Evolutionary conservation across 2,888 invertebrate species (phyloP), one percentile per base, ranked within the genome.

Genomic region (Melieria crassipennis): DNA sequence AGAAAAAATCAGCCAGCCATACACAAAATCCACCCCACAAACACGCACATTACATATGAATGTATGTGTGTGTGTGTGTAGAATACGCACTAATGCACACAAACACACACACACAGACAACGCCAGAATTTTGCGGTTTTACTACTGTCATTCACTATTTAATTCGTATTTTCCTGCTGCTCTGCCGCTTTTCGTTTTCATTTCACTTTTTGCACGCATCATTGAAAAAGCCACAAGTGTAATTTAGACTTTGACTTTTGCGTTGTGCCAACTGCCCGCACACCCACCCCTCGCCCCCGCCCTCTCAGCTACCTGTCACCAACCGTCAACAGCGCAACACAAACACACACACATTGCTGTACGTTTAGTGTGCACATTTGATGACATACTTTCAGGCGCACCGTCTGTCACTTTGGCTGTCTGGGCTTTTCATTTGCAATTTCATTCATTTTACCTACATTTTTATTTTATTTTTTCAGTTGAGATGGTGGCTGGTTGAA

Each of bases 141-240:
- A 67, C 67, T 58, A 60, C 66, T 71, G 68, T 64, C 68, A 72
- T 73, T 72, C 57, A 65, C 71, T 69, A 68, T 71, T 71, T 62
- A 71, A 43, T 70, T 57, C 47, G 30, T 30, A 30, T 30, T 30
- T 30, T 30, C 30, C 30, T 30, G 30, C 30, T 30, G 30, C 30
- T 30, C 30, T 30, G 30, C 30, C 30, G 30, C 30, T 1, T 58
- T 70, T 70, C 50, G 10, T 46, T 64, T 61, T 46, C 48, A 70
- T 45, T 60, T 65, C 42, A 50, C 46, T 45, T 30, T 30, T 30
- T 48, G 48, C 7, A 50, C 30, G 10, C 52, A 52, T 55, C 45
- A 50, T 46, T 56, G 56, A 61, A 65, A 65, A 69, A 69, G 66
- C 72, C 72, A 66, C 72, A 72, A 72, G 72, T 72, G 72, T 72